A percentile compares a stretch with the other conserved stretches of the same genome.
Conservation (phyloP, 2,113 vertebrate species). For the Ia io region DNA sequence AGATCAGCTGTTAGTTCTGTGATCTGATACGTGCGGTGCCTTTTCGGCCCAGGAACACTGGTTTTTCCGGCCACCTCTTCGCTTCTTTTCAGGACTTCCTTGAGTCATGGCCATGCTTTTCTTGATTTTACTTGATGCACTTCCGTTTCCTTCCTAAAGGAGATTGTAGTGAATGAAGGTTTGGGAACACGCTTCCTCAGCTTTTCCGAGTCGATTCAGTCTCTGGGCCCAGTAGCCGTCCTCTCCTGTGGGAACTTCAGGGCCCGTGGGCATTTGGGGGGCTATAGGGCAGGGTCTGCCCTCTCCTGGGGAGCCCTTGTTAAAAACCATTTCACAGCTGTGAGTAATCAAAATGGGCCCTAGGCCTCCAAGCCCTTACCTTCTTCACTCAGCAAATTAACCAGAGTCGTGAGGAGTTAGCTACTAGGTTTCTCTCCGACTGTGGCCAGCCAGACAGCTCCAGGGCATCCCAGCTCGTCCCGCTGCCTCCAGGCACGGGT, state of each 20-base stretch:
- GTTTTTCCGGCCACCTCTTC: background rate
- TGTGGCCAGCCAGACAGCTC: background rate
- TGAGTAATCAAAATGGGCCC: background rate
- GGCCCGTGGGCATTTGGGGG: background rate
- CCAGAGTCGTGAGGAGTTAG: background rate
- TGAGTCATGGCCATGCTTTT: background rate
- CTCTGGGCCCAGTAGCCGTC: background rate
- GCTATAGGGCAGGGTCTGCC: background rate
- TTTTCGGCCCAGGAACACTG: background rate
- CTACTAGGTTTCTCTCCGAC: background rate
- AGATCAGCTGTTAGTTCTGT: background rate
- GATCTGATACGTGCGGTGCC: background rate
- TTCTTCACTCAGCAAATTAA: background rate
- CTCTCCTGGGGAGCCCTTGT: background rate
- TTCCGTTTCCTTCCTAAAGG: background rate
- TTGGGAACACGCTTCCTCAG: background rate
- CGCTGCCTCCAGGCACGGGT: background rate
- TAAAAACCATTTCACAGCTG: background rate
- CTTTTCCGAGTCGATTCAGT: background rate
- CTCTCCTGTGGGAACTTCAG: background rate
- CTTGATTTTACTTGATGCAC: background rate
- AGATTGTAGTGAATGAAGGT: background rate
- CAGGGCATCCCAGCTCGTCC: background rate
- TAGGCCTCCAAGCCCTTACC: background rate
- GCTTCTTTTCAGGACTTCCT: background rate